phyloP scores from a whole-genome alignment of 2,797 vertebrate species.

The Poeciliopsis presidionis region DNA sequence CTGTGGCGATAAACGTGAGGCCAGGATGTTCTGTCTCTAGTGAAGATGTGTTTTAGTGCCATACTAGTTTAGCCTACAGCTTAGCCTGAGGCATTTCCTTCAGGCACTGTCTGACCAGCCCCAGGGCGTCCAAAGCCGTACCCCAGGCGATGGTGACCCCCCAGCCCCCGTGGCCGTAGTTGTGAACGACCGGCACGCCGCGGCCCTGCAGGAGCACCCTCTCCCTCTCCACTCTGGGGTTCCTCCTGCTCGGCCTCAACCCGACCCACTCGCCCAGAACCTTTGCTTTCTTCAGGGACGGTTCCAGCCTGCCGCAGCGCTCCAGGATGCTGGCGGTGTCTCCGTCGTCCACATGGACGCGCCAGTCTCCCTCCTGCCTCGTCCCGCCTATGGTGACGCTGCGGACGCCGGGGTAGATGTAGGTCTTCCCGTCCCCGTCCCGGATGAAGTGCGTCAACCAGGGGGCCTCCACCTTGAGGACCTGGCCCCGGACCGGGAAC shows the following conservation, averaged over 20 bases:
- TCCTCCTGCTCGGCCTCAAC: conserved; percentile 84
- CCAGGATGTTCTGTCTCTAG: background rate
- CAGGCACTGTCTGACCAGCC: conserved; percentile 81
- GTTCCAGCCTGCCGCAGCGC: conserved; percentile 85
- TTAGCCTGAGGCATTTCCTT: conserved; percentile 62
- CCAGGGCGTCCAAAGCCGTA: conserved; percentile 82
- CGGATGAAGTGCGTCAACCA: conserved; percentile 92
- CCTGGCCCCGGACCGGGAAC: conserved; percentile 87
- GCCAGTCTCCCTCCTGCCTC: conserved; percentile 84
- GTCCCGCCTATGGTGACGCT: conserved; percentile 87
- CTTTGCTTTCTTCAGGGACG: conserved; percentile 78
- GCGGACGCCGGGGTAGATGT: conserved; percentile 88
- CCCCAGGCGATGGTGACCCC: conserved; percentile 90
- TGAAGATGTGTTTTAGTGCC: background rate
- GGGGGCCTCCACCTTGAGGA: conserved; percentile 87
- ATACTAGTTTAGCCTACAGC: conserved; percentile 56
- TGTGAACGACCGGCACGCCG: conserved; percentile 85
- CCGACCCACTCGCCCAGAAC: conserved; percentile 83
- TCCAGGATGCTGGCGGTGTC: conserved; percentile 81
- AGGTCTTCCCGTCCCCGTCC: conserved; percentile 82
- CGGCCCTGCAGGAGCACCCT: conserved; percentile 58
- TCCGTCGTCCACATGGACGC: conserved; percentile 72
- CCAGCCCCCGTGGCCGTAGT: conserved; percentile 89
- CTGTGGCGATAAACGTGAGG: background rate
- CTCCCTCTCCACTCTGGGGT: conserved; percentile 84